phyloP scores from a whole-genome alignment of 2,888 invertebrate species.

The Andrena trimmerana region DNA sequence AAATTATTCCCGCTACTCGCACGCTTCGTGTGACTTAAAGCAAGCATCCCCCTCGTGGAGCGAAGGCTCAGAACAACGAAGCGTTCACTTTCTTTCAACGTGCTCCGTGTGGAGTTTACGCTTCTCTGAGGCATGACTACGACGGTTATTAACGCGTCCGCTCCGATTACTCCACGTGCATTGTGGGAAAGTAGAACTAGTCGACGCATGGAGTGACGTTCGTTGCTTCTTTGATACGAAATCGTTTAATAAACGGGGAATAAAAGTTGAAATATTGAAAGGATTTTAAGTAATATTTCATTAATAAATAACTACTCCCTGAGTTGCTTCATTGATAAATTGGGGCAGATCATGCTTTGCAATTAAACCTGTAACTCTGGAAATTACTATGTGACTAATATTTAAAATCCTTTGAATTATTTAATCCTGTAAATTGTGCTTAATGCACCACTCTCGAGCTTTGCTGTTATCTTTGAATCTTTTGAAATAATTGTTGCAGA shows the following conservation, averaged over 20 bases:
- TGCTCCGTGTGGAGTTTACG: background rate
- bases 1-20: slow-evolving; percentile 16
- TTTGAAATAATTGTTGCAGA: background rate
- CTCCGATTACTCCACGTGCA: slow-evolving; percentile 15
- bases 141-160: background rate
- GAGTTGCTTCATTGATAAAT: too few species aligned
- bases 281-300: background rate
- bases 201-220: slow-evolving; percentile 5
- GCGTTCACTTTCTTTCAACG: background rate
- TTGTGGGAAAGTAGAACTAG: background rate
- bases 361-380: too few species aligned
- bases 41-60: background rate
- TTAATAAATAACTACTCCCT: background rate
- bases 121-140: too few species aligned
- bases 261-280: too few species aligned
- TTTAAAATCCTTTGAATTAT: too few species aligned
- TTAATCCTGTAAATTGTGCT: too few species aligned
- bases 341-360: too few species aligned
- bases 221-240: background rate
- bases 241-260: background rate
- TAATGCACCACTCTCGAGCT: too few species aligned
- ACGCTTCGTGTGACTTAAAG: background rate
- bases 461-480: background rate
- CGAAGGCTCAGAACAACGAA: background rate
- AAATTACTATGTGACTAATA: too few species aligned